Evolutionary conservation across 2,888 invertebrate species (phyloP).

Genomic region (Latrodectus elegans): DNA sequence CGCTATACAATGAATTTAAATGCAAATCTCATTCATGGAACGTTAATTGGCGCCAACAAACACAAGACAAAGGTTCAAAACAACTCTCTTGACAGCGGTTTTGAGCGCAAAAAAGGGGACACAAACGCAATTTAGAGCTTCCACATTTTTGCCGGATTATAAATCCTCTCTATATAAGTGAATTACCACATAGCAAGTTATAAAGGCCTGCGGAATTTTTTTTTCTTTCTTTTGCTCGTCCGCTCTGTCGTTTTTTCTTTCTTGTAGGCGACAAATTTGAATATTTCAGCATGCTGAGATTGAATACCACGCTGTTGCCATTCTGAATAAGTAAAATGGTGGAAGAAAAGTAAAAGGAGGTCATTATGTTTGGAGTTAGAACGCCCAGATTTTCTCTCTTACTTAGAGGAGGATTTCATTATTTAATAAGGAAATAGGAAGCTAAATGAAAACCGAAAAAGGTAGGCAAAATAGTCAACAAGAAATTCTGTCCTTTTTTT

Average conservation of each 20-base stretch:
- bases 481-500: neutral
- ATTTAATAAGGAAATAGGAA: neutral
- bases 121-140: neutral
- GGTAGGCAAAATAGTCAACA: neutral
- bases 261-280: neutral
- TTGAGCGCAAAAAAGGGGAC: neutral
- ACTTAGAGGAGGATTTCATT: neutral
- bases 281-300: slow-evolving; percentile 2
- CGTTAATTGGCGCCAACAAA: neutral
- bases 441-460: neutral
- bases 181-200: neutral
- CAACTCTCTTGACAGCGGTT: neutral
- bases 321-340: neutral
- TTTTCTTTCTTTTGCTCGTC: neutral
- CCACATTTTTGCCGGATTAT: neutral
- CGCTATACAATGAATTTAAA: neutral
- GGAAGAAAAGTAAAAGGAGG: neutral
- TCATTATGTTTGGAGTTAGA: neutral
- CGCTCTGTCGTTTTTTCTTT: neutral
- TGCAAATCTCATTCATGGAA: neutral
- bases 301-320: neutral
- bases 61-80: neutral
- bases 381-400: too few species aligned
- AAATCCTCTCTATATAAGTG: neutral
- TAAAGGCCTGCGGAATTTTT: neutral